Base-by-base conservation (phyloP, 2,888 invertebrate genomes). In the Philereme transversata region DNA sequence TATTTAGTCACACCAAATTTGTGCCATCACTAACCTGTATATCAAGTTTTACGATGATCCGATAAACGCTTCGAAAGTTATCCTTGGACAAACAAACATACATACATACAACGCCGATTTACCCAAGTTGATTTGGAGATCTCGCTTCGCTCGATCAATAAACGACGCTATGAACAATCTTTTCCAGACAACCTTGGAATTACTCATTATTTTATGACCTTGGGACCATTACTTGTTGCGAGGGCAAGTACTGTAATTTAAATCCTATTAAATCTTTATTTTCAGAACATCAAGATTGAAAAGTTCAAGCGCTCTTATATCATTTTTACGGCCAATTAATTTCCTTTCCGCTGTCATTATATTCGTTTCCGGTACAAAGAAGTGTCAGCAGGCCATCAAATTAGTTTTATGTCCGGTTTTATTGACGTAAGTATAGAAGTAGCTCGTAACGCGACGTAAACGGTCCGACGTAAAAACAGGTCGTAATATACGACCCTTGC, bases 341-440 rank as follows among this genome's bases (percentile, higher is more conserved):
- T 53, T 46, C 52, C 11, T 44, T 40, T 35, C 49, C 55, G 45
- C 52, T 52, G 50, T 60, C 57, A 49, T 62, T 56, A 63, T 53
- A 50, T 45, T 41, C 50, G 54, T 64, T 57, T 55, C 54, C 61
- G 49, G 56, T 62, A 59, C 53, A 70, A 67, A 66, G 64, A 70
- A 68, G 64, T 67, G 67, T 58, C 62, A 59, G 55, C 54, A 38
- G 44, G 57, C 54, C 55, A 67, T 72, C 62, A 72, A 72, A 72
- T 72, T 70, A 70, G 60, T 60, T 70, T 69, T 69, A 70, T 51
- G 62, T 63, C 54, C 64, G 43, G 57, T 66, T 69, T 72, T 69
- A 70, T 67, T 62, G 66, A 52, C 62, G 49, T 53, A 51, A 67
- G 66, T 56, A 62, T 58, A 52, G 56, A 33, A 46, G 22, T 44